Base-by-base conservation (phyloP, 2,888 invertebrate genomes). In the Pollenia angustigena region DNA sequence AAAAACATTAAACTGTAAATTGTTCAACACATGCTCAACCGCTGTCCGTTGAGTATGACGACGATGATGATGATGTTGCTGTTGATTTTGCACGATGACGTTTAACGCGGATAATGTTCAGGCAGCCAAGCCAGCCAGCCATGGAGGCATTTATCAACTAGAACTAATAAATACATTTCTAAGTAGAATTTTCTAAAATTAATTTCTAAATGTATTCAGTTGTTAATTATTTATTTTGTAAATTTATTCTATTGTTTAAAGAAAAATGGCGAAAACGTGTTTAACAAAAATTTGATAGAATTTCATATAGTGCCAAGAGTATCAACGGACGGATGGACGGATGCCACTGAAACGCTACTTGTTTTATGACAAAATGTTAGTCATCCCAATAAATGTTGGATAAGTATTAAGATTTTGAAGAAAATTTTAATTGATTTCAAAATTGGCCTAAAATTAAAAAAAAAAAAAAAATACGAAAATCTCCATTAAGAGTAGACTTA, bases 1-100 rank as follows among this genome's bases (percentile, higher is more conserved):
- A 9, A 48, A 56, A 72, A 72, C 44, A 32, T 56, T 64, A 54
- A 81, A 72, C 81, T 54, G 81, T 81, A 81, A 80, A 81, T 72
- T 72, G 46, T 81, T 64, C 23, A 81, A 60, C 46, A 32, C 72
- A 72, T 48, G 56, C 32, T 32, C 44, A 50, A 7, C 32, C 32
- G 6, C 32, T 6, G 32, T 32, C 6, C 46, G 62, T 14, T 80
- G 40, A 50, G 12, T 32, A 23, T 48, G 12, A 68, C 14, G n/a
- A 69, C 14, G 68, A 7, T 68, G 42, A 46, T 62, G 44, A 66
- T 66, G 54, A 56, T 50, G 42, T 48, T 58, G 48, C 23, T 80
- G 44, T 11, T 50, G n/a, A 23, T 62, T 32, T 62, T 42, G 62
- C 32, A 60, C 32, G 42, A 80, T 71, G 71, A 80, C 52, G 69